Evolutionary conservation across 2,113 vertebrate genomes (phyloP).

Genomic region (Nothocercus nigrocapillus): DNA sequence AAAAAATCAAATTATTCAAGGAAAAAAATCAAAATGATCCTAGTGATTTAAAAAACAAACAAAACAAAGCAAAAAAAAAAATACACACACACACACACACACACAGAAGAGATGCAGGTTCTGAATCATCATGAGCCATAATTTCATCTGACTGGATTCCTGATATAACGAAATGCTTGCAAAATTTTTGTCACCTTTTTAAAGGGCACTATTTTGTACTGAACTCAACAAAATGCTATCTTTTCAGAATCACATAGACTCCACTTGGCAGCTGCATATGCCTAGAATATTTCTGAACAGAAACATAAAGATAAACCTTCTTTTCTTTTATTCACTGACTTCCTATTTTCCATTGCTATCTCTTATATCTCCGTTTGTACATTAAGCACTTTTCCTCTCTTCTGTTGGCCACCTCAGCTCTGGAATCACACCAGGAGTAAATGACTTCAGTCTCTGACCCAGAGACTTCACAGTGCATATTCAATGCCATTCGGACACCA

Average conservation of each 20-base stretch:
- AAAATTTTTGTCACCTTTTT: neutral
- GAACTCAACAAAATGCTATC: neutral
- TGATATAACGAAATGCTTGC: neutral
- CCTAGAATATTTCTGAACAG: neutral
- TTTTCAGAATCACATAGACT: neutral
- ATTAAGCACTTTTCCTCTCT: neutral
- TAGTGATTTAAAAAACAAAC: neutral
- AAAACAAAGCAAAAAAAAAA: neutral
- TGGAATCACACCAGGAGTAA: neutral
- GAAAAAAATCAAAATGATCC: neutral
- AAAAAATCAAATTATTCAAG: neutral
- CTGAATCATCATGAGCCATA: neutral
- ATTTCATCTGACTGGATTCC: neutral
- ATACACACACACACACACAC: neutral
- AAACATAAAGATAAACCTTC: neutral
- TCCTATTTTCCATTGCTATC: neutral
- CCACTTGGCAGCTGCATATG: neutral
- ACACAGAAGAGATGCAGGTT: neutral
- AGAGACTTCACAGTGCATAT: neutral
- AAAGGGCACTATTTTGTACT: neutral
- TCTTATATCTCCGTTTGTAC: neutral
- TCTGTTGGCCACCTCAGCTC: neutral
- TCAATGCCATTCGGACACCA: neutral
- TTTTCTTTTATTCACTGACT: slow-evolving; percentile 1
- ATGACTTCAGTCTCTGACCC: neutral